These are phyloP conservation scores for Plusia festucae DNA, from an alignment of 2,888 invertebrate species.

Conservation along the genomic window DNA sequence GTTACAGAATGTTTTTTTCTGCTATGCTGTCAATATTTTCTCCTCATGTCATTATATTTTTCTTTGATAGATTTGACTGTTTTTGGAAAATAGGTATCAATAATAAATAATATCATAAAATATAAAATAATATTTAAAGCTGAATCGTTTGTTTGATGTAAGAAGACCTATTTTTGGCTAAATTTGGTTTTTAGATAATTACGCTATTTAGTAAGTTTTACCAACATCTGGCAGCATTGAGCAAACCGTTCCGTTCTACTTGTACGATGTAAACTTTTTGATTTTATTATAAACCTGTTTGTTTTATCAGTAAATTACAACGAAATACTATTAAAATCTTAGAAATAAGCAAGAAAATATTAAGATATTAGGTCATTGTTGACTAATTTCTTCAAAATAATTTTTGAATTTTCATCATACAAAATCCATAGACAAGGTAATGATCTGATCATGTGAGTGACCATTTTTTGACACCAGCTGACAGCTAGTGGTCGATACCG, in stretches of 20 bases:
- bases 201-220: not conserved
- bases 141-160: not conserved
- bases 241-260: constrained; percentile 26
- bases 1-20: constrained; percentile 22
- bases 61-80: not conserved
- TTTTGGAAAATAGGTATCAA: not conserved
- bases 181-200: not conserved
- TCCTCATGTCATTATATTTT: not conserved
- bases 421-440: constrained; percentile 72
- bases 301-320: not conserved
- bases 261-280: not conserved
- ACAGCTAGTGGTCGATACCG: constrained; percentile 83
- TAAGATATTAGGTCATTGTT: not conserved
- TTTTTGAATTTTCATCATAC: constrained; percentile 11
- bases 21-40: not conserved
- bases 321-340: not conserved
- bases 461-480: constrained; percentile 85
- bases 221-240: not conserved
- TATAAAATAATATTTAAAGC: no score
- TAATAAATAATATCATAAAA: not conserved
- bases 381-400: not conserved
- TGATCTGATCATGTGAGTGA: constrained; percentile 87
- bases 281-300: not conserved
- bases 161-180: not conserved
- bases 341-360: not conserved